phyloP scores from a whole-genome alignment of 2,797 vertebrate genomes.

The Mormyrus proboscirostris region DNA sequence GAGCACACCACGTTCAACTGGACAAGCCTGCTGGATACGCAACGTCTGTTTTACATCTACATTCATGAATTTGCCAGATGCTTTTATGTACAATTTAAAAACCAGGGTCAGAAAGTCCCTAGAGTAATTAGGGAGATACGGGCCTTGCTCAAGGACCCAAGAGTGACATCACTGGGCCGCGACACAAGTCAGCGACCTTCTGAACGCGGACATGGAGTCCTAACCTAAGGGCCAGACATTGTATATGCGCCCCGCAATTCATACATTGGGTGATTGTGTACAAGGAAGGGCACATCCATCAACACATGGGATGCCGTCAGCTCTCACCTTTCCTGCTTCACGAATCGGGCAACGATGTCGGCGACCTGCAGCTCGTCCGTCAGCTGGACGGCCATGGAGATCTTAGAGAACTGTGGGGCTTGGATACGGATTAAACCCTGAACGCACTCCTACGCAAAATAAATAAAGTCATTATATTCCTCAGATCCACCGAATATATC shows the following conservation, averaged over 20 bases:
- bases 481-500: neutral
- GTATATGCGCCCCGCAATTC: neutral
- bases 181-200: neutral
- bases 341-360: constrained; percentile 84
- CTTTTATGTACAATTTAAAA: neutral
- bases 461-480: neutral
- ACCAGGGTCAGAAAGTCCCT: neutral
- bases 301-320: neutral
- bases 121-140: neutral
- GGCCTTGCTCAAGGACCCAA: neutral
- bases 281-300: neutral
- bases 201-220: neutral
- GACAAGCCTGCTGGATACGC: neutral
- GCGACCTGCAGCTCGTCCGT: constrained; percentile 84
- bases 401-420: constrained; percentile 90
- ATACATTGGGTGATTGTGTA: neutral
- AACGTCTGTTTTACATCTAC: neutral
- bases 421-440: constrained; percentile 90
- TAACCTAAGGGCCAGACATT: neutral
- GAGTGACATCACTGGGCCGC: neutral
- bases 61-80: neutral
- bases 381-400: constrained; percentile 96
- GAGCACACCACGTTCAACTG: neutral
- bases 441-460: constrained; percentile 41
- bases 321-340: constrained; percentile 84